Conservation (phyloP, 2,888 invertebrate species). For the Drosophila pseudotakahashii region DNA sequence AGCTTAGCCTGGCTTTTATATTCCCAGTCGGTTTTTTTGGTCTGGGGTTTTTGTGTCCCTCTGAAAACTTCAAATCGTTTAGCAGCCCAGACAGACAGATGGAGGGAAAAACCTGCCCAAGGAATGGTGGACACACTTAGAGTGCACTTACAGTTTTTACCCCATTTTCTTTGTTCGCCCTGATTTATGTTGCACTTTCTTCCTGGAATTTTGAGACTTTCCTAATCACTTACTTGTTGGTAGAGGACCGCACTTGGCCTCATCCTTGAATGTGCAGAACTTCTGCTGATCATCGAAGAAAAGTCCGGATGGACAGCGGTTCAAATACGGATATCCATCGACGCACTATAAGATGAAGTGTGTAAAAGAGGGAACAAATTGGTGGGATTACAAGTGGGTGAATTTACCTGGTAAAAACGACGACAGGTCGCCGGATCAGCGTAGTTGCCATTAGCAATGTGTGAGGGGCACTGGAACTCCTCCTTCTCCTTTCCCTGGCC, state of each 20-base stretch:
- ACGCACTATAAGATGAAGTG: conserved; percentile 89
- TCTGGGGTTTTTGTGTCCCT: conserved; percentile 22
- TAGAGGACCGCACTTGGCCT: conserved; percentile 95
- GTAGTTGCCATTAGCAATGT: conserved; percentile 93
- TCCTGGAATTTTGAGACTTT: conserved; percentile 30
- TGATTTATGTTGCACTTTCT: conserved; percentile 77
- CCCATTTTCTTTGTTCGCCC: conserved; percentile 34
- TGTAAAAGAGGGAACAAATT: too few relatives aligned
- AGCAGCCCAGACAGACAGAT: conserved; percentile 56
- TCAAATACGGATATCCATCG: conserved; percentile 93
- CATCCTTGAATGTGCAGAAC: conserved; percentile 94
- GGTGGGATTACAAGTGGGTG: not conserved
- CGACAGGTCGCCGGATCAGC: conserved; percentile 95
- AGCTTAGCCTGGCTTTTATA: conserved; percentile 43
- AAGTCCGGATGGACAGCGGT: conserved; percentile 94
- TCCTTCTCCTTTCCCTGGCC: conserved; percentile 84
- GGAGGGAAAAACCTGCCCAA: conserved; percentile 10
- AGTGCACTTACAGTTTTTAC: conserved; percentile 74
- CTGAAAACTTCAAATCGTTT: conserved; percentile 69
- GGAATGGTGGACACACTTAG: conserved; percentile 52
- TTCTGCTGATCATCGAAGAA: conserved; percentile 96
- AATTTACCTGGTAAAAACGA: conserved; percentile 92
- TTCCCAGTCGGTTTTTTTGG: conserved; percentile 52
- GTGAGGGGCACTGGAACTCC: conserved; percentile 92
- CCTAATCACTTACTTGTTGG: conserved; percentile 90